A percentile compares a stretch with the other conserved stretches of the same genome.
phyloP scores from a whole-genome alignment of 1,140 invertebrate genomes.

The Halyomorpha halys region DNA sequence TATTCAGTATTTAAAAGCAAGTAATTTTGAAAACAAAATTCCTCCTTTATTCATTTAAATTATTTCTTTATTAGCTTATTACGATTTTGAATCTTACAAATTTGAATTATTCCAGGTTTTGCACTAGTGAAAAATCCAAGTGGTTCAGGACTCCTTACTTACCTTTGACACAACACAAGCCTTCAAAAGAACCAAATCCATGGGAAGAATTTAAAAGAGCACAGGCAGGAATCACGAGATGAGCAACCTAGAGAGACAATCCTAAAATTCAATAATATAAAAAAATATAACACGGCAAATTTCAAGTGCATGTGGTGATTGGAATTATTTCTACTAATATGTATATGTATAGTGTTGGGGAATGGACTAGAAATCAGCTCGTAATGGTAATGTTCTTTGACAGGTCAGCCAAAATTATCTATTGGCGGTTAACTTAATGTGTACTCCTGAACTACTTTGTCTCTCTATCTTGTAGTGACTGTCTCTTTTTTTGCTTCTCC shows the following conservation, averaged over 20 bases:
- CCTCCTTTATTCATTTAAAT: background rate
- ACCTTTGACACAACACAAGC: conserved; percentile 5
- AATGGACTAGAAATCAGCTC: no score
- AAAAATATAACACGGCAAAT: conserved; percentile 13
- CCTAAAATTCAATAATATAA: background rate
- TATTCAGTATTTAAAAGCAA: no score
- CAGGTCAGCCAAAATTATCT: background rate
- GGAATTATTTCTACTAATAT: conserved; percentile 8
- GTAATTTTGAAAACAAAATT: no score
- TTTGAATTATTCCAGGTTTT: conserved; percentile 4
- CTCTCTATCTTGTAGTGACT: conserved; percentile 10
- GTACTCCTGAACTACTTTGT: background rate
- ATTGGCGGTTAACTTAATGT: background rate
- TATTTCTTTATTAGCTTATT: background rate
- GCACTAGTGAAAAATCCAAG: conserved; percentile 12
- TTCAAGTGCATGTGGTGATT: conserved; percentile 17
- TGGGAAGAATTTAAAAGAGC: conserved; percentile 10
- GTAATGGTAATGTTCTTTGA: conserved; percentile 1
- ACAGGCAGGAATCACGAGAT: conserved; percentile 12
- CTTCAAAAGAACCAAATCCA: conserved; percentile 12
- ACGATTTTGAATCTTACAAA: background rate
- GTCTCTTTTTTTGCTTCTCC: conserved; percentile 11
- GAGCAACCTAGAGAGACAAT: conserved; percentile 13
- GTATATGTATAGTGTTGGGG: background rate
- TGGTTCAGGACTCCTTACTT: conserved; percentile 15